A percentile compares a stretch with the other conserved stretches of the same genome.
Evolutionary conservation across 2,888 invertebrate species (phyloP).

Genomic region (Agonopterix arenella): DNA sequence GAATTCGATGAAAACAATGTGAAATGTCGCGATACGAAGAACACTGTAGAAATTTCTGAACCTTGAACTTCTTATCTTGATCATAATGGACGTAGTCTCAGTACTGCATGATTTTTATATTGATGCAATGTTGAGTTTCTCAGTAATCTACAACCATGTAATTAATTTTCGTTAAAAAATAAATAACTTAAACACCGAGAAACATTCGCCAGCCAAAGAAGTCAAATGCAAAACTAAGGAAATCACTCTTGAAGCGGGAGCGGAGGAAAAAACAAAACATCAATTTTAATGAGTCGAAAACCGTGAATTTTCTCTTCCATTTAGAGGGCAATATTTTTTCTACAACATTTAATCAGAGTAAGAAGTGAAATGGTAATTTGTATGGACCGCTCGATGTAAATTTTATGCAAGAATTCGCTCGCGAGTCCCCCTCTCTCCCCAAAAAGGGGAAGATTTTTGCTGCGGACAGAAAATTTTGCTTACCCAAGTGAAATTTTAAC

Average conservation of each 20-base stretch:
- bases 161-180: background rate
- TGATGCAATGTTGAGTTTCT: no score
- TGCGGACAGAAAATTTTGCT: conserved; percentile 75
- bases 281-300: conserved; percentile 73
- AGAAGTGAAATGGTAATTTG: conserved; percentile 76
- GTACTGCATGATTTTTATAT: no score
- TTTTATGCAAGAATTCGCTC: conserved; percentile 75
- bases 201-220: background rate
- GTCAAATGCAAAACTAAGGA: conserved; percentile 36
- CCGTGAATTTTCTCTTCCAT: conserved; percentile 72
- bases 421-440: conserved; percentile 54
- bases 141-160: background rate
- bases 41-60: no score
- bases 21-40: no score
- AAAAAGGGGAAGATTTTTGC: conserved; percentile 72
- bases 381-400: conserved; percentile 76
- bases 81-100: no score
- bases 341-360: conserved; percentile 77
- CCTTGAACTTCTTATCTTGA: no score
- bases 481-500: conserved; percentile 77
- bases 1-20: no score
- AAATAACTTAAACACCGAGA: background rate
- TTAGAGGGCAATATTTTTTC: conserved; percentile 75
- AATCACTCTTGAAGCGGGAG: conserved; percentile 32
- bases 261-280: conserved; percentile 55